Percentiles rank a stretch among this genome's conserved stretches.
Conservation (phyloP, 2,888 invertebrate genomes). For the Xanthostigma xanthostigma region DNA sequence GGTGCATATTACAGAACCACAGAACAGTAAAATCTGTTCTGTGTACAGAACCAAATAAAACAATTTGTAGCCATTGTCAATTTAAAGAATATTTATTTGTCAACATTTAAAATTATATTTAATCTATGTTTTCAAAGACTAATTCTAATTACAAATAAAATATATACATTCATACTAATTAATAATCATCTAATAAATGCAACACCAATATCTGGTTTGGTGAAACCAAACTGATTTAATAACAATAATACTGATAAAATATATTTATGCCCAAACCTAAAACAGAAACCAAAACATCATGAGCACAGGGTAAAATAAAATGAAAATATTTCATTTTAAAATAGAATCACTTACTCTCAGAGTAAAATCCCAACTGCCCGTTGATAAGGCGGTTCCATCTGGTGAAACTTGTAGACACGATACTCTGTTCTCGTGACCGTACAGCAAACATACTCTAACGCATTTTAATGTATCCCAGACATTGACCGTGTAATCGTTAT, state of each 20-base stretch:
- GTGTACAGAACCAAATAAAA: too few species aligned
- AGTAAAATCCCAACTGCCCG: conserved; percentile 94
- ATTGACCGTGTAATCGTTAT: conserved; percentile 96
- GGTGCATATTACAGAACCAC: too few species aligned
- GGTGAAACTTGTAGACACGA: conserved; percentile 86
- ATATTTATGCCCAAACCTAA: conserved; percentile 22
- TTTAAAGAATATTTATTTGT: neutral
- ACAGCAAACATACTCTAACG: conserved; percentile 72
- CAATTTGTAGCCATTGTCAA: too few species aligned
- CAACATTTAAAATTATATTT: neutral
- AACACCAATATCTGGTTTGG: conserved; percentile 9
- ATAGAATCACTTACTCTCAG: conserved; percentile 45
- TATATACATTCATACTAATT: conserved; percentile 10
- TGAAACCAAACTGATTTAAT: neutral
- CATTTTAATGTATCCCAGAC: conserved; percentile 98
- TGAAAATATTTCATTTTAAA: neutral
- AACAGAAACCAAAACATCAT: conserved; percentile 8
- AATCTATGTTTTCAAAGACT: conserved; percentile 1
- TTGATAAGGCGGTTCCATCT: conserved; percentile 93
- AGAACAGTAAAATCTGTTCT: too few species aligned
- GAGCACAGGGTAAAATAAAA: neutral
- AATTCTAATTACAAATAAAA: neutral
- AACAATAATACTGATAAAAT: neutral
- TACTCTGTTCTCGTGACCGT: conserved; percentile 93
- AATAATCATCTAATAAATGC: conserved; percentile 2